Evolutionary conservation across 2,113 vertebrate genomes (phyloP).

Genomic region (Mormyrus iriodes): DNA sequence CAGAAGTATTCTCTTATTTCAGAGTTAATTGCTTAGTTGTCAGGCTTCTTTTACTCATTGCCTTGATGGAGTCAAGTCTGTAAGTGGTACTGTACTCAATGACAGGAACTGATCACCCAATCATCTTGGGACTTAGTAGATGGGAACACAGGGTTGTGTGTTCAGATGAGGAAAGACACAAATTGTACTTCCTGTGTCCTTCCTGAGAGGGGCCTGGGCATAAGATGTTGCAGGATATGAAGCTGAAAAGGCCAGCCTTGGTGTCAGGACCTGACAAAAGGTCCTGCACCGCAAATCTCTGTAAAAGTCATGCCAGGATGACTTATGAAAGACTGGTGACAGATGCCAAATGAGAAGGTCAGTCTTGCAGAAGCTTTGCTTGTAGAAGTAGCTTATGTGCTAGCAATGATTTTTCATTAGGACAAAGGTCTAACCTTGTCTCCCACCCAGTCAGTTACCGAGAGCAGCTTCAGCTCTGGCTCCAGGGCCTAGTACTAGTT

Average conservation of each 20-base stretch:
- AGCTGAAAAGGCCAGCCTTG: background rate
- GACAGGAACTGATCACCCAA: background rate
- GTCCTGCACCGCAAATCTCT: background rate
- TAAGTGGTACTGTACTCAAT: background rate
- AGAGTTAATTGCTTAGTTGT: background rate
- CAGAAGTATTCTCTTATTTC: background rate
- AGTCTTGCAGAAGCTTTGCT: background rate
- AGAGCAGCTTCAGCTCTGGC: background rate
- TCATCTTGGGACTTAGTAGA: background rate
- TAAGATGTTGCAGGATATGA: background rate
- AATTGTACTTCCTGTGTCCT: background rate
- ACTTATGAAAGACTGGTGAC: background rate
- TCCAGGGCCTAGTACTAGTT: background rate
- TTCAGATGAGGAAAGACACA: background rate
- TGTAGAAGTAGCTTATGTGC: background rate
- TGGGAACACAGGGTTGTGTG: background rate
- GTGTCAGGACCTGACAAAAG: background rate
- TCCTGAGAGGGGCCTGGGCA: background rate
- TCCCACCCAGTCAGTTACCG: background rate
- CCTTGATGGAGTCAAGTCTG: background rate
- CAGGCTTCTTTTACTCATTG: background rate
- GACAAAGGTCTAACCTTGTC: background rate
- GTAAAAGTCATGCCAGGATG: background rate
- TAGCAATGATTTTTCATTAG: background rate
- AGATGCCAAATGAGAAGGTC: background rate